Base-by-base conservation (phyloP, 2,113 vertebrate species). In the Protobothrops flavoviridis region DNA sequence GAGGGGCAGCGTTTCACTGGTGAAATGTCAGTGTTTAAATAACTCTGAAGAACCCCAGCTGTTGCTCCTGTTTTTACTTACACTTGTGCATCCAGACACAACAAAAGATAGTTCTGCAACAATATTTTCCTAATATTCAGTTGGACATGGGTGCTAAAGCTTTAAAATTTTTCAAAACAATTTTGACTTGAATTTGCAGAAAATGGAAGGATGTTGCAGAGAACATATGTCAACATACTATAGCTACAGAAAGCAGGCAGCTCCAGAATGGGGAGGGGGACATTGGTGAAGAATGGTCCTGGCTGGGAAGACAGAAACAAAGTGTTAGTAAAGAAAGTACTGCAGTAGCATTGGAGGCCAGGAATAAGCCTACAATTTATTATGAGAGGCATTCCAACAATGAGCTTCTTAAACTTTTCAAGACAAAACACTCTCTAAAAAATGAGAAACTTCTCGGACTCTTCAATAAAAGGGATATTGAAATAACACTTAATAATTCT, bases 11-110 rank as follows among this genome's bases (percentile, higher is more conserved):
- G 33, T 89, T 91, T 93, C 64, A 64, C 61, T 90, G n/a, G 85
- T n/a, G 45, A 91, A 24, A 91, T 64, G 92, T 86, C 92, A 61
- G 64, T 91, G 85, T 93, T 94, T 91, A 88, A 93, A 91, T 50
- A 92, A 94, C 50, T 91, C 88, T 92, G 92, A 94, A 87, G 90
- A 90, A 43, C 87, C 59, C 61, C 92, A 92, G 87, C 90, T 92
- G 94, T 81, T 50, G 59, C 93, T 91, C 91, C 89, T 81, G 91
- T 81, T 93, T 93, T 90, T 56, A 87, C 57, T 88, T 74, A 92
- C 57, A 55, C 33, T 94, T 86, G n/a, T 90, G 53, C 55, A 59
- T 88, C 56, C 93, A 90, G 59, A 92, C 89, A 87, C 91, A 93
- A 93, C 87, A 93, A 61, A 87, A 93, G 64, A 89, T 55, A 55